Conservation (phyloP, 2,797 vertebrate species). For the Cetoscarus ocellatus region DNA sequence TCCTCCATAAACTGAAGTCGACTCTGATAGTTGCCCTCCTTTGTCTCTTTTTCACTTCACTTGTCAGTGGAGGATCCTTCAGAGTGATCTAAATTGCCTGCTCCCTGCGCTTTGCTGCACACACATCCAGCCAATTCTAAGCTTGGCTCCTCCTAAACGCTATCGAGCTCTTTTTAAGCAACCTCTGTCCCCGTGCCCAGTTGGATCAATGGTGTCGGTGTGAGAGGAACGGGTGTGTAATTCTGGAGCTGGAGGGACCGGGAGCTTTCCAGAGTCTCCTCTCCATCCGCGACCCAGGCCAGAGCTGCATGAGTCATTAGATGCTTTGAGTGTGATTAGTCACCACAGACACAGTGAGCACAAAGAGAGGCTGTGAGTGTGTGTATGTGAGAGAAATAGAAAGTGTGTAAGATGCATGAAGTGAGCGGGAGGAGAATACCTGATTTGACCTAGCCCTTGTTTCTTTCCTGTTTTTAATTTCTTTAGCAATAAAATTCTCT, state of each 20-base stretch:
- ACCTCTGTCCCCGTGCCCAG: slow-evolving; percentile 45
- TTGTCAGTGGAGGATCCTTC: slow-evolving; percentile 20
- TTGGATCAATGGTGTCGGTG: slow-evolving; percentile 64
- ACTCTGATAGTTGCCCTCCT: slow-evolving; percentile 6
- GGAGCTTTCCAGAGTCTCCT: slow-evolving; percentile 55
- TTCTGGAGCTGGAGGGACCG: slow-evolving; percentile 52
- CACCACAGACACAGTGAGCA: slow-evolving; percentile 51
- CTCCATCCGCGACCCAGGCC: slow-evolving; percentile 49
- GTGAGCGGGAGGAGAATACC: slow-evolving; percentile 35
- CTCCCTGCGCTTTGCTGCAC: slow-evolving; percentile 18
- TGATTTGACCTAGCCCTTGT: slow-evolving; percentile 44
- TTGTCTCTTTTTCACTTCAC: slow-evolving; percentile 7
- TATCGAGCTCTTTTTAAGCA: slow-evolving; percentile 55
- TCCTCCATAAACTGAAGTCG: slow-evolving; percentile 7
- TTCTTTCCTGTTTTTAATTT: slow-evolving; percentile 44
- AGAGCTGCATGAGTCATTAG: slow-evolving; percentile 75
- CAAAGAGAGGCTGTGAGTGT: slow-evolving; percentile 51
- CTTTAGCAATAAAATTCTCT: slow-evolving; percentile 27
- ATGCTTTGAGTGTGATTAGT: slow-evolving; percentile 72
- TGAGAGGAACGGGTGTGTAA: slow-evolving; percentile 60
- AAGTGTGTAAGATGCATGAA: slow-evolving; percentile 10
- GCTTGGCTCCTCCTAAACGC: slow-evolving; percentile 23
- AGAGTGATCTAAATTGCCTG: slow-evolving; percentile 35
- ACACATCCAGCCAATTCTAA: slow-evolving; percentile 40
- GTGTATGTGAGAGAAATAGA: slow-evolving; percentile 11